Percentiles rank a stretch among this genome's conserved stretches.
phyloP scores from a whole-genome alignment of 2,888 invertebrate genomes.

The Pseudoips prasinana region DNA sequence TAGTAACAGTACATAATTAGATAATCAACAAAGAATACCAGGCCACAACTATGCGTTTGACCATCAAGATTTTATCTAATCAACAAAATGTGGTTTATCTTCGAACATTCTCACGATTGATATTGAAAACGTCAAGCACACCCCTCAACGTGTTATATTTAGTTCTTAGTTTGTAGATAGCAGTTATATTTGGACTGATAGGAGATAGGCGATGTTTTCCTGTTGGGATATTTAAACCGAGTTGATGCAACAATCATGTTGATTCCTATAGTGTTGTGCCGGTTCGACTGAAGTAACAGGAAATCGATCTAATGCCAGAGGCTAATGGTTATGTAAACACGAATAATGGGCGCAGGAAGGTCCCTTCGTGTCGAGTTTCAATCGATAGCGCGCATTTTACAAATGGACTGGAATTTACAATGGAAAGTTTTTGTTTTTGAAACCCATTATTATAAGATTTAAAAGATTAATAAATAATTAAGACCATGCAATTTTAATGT shows the following conservation, averaged over 20 bases:
- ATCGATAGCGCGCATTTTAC: constrained; percentile 17
- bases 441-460: no score
- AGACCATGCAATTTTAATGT: no score
- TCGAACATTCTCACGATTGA: constrained; percentile 48
- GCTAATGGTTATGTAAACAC: constrained; percentile 50
- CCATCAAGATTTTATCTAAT: constrained; percentile 40
- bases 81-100: constrained; percentile 39
- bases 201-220: constrained; percentile 16
- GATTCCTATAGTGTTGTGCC: constrained; percentile 11
- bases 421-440: no score
- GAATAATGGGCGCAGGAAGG: constrained; percentile 29
- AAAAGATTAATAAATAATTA: no score
- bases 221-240: constrained; percentile 18
- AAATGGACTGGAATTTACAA: no score
- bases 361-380: constrained; percentile 21
- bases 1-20: constrained; percentile 12
- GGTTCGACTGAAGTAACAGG: constrained; percentile 40
- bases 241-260: constrained; percentile 19
- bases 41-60: constrained; percentile 14
- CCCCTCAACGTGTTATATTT: constrained; percentile 27
- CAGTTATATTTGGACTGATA: constrained; percentile 27
- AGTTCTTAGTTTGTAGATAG: no score
- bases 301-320: constrained; percentile 48
- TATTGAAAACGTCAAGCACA: constrained; percentile 28
- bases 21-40: constrained; percentile 11